Evolutionary conservation across 2,888 invertebrate species (phyloP), one percentile per base, ranked within the genome.

Genomic region (Scaptomyza cyrtandrae): DNA sequence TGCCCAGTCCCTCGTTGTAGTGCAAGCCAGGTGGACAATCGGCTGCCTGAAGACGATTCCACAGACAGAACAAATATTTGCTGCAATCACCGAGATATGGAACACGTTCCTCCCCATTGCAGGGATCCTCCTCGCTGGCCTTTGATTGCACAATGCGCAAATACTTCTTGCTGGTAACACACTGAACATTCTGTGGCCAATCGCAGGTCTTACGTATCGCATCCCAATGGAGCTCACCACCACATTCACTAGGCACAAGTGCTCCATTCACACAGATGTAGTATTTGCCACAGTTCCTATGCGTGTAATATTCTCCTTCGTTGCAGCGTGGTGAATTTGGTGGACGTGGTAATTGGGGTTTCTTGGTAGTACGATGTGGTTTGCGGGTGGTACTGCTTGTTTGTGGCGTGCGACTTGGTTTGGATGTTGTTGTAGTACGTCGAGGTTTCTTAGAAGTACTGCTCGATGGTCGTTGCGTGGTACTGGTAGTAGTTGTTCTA

Each of bases 261-360:
- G 94, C 91, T 0, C 95, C 95, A 90, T 96, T 96, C 10, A 96
- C 95, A 89, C 97, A 97, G 19, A 97, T 94, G 84, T 95, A 95
- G 91, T 96, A 97, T 81, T 94, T 94, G 58, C 94, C 94, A 85
- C 97, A 97, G 53, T 94, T 93, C 0, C 95, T 94, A 83, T 96
- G 96, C 0, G 95, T 93, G 86, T 96, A 96, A 90, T 96, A 97
- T 9, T 95, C 94, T 0, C 96, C 97, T 37, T 94, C 94, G n/a
- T 92, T 92, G 89, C 97, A 97, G 7, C 62, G 78, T 0, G 78
- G 55, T 5, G 72, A 69, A 0, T 63, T 75, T 3, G 83, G 79
- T 9, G 85, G 83, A 4, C 81, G 75, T 1, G 81, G 69, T 0
- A 72, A 71, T 61, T 75, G 39, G 0, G 85, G 86, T 6, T 49